A percentile compares a stretch with the other conserved stretches of the same genome.
phyloP scores from a whole-genome alignment of 2,797 vertebrate species.

The Sebastes dallii region DNA sequence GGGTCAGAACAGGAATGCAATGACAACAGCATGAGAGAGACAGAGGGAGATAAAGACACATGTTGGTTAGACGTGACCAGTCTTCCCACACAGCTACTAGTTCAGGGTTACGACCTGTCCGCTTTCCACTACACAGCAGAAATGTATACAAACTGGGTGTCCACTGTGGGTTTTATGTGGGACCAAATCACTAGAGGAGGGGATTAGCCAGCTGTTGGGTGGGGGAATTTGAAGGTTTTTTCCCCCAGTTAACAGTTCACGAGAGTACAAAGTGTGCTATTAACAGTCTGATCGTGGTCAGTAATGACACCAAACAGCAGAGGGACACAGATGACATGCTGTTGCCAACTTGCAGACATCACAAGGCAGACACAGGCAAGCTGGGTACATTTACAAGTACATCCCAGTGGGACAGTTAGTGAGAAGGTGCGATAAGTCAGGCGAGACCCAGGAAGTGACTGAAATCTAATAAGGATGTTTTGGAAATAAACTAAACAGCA shows the following conservation, averaged over 20 bases:
- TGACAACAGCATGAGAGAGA: conserved; percentile 29
- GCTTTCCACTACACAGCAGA: conserved; percentile 65
- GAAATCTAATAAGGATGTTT: background rate
- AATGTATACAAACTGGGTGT: conserved; percentile 35
- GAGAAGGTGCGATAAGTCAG: conserved; percentile 26
- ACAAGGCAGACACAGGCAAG: conserved; percentile 35
- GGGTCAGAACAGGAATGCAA: conserved; percentile 69
- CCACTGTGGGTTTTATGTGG: conserved; percentile 22
- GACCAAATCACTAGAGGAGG: background rate
- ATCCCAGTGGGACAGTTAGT: conserved; percentile 12
- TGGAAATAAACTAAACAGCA: background rate
- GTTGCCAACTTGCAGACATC: conserved; percentile 25
- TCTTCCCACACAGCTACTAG: conserved; percentile 47
- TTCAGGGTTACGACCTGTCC: conserved; percentile 56
- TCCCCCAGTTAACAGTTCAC: conserved; percentile 22
- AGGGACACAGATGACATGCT: conserved; percentile 31
- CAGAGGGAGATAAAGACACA: conserved; percentile 43
- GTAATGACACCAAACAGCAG: conserved; percentile 28
- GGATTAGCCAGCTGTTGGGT: conserved; percentile 58
- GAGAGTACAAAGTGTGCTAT: conserved; percentile 31
- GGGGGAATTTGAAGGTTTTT: conserved; percentile 22
- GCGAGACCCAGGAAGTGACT: background rate
- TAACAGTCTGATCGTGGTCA: conserved; percentile 37
- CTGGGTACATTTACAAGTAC: conserved; percentile 27
- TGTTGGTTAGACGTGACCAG: conserved; percentile 20